Evolutionary conservation across 2,797 vertebrate species (phyloP).

Genomic region (Muscicapa comitata): DNA sequence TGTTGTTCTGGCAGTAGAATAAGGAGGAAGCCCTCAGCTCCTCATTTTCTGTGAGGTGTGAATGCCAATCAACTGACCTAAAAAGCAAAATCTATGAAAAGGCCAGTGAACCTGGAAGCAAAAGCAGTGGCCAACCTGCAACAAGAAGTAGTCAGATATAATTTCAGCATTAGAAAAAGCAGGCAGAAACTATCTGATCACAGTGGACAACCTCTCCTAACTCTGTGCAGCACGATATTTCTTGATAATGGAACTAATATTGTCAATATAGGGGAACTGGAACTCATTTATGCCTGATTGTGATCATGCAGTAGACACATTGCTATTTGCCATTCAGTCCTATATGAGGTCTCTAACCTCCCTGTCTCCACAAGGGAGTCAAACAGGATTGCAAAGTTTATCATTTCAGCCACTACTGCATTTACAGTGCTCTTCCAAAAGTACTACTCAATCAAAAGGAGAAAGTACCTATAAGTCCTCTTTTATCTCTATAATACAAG

Average conservation of each 20-base stretch:
- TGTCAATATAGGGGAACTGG: background rate
- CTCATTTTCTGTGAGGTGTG: background rate
- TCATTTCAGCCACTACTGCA: background rate
- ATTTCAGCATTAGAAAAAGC: background rate
- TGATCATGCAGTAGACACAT: background rate
- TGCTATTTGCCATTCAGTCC: background rate
- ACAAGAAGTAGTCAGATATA: background rate
- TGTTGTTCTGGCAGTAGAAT: background rate
- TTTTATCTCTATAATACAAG: background rate
- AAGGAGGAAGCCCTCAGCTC: background rate
- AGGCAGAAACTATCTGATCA: background rate
- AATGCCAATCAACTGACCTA: background rate
- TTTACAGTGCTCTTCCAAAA: background rate
- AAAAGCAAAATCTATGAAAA: background rate
- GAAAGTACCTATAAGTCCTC: background rate
- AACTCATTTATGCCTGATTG: background rate
- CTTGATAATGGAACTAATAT: background rate
- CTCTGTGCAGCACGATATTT: background rate
- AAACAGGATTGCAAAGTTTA: background rate
- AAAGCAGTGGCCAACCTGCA: background rate
- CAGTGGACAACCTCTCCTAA: background rate
- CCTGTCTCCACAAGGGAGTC: rapidly evolving
- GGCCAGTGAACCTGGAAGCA: background rate
- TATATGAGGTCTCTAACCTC: background rate
- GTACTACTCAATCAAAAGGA: background rate